Conservation (phyloP, 2,113 vertebrate species). For the Tragelaphus imberbis region DNA sequence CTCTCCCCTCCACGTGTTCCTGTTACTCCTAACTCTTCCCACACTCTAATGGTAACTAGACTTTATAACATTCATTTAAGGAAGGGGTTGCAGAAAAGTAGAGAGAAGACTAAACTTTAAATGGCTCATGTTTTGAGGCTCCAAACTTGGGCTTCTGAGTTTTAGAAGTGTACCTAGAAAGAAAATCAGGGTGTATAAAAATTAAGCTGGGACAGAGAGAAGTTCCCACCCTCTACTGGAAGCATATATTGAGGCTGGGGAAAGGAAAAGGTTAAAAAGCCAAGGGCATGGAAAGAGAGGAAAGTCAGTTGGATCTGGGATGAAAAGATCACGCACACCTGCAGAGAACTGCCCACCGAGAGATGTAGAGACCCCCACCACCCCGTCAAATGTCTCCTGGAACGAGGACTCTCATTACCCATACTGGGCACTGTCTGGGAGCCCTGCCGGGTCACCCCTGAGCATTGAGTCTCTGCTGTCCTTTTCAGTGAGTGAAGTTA, state of each 20-base stretch:
- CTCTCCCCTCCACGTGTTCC: too few species aligned
- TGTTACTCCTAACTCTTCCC: neutral
- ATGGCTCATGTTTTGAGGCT: neutral
- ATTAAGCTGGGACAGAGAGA: neutral
- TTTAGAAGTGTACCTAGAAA: neutral
- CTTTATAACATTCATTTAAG: neutral
- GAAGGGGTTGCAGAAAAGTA: neutral
- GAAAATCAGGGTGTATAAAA: neutral
- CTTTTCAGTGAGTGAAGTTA: neutral
- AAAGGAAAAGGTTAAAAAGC: neutral
- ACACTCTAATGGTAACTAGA: neutral
- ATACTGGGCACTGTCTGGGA: neutral
- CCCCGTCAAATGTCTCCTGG: neutral
- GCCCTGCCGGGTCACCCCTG: neutral
- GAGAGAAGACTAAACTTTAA: neutral
- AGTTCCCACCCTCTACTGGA: neutral
- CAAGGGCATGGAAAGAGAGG: too few species aligned
- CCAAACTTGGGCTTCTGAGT: neutral
- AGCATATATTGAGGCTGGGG: neutral
- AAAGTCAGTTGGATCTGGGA: neutral
- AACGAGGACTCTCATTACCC: neutral
- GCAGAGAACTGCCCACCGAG: rapidly evolving
- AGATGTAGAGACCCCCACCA: neutral
- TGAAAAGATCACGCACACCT: neutral
- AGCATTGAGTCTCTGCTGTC: neutral